Base-by-base conservation (phyloP, 2,888 invertebrate genomes). In the Troilus luridus region DNA sequence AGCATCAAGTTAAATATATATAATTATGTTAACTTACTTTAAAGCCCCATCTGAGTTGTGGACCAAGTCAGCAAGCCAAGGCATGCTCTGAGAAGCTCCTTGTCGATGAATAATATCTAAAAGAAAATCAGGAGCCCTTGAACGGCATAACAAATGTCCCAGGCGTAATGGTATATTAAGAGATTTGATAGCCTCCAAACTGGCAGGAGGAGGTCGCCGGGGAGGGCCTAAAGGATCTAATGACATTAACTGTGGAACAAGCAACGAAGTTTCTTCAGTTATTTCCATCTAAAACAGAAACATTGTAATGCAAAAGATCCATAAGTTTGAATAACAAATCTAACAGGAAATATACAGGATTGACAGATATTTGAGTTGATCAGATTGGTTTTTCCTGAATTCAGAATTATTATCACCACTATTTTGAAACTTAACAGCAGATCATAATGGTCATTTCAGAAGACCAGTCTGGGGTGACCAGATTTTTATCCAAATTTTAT, bases 51-150 rank as follows among this genome's bases (percentile, higher is more conserved):
- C 98, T 93, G 98, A 98, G 93, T 97, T 98, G 93, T 98, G 97
- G 21, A 99, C 98, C 92, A 99, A 95, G 94, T 98, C 98, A 14
- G 98, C 98, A 92, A 99, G 95, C 99, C 99, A 99, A 8, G 99
- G 98, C 98, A 99, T 98, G 77, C 98, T 98, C 93, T 98, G 97
- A 0, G 98, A 96, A 14, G 98, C 97, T 92, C 98, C 97, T 93
- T 96, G 96, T 54, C 98, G 94, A 93, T 98, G 97, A 94, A 99
- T 98, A 92, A 99, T 97, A 93, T 98, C 98, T 92, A 99, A 94
- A 60, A 99, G 95, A 93, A 99, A 97, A 94, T 99, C 99, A 0
- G 99, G 99, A 94, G 97, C 97, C 17, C 99, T 95, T 91, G 97
- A 97, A 7, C 97, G 95, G 94, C 99, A 99, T 92, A 99, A 95